phyloP scores from a whole-genome alignment of 2,113 vertebrate species.

The Hassar affinis region DNA sequence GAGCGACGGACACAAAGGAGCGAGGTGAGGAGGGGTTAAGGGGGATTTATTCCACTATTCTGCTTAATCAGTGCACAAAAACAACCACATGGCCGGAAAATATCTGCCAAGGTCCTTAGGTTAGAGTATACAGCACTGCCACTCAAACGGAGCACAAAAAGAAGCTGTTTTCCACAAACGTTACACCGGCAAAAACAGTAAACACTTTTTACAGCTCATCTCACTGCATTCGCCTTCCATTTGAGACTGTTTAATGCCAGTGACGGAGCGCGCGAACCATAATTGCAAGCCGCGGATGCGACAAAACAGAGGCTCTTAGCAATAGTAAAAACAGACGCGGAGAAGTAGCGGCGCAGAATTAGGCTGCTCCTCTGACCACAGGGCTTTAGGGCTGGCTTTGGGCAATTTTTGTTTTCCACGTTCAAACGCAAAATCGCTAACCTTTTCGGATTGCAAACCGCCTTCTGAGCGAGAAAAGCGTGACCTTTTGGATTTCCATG shows the following conservation, averaged over 20 bases:
- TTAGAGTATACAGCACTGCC: neutral
- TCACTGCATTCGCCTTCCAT: constrained; percentile 59
- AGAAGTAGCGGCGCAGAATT: constrained; percentile 1
- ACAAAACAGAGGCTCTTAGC: constrained; percentile 25
- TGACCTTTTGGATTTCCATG: neutral
- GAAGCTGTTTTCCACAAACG: constrained; percentile 22
- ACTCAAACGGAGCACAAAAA: constrained; percentile 23
- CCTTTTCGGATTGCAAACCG: neutral
- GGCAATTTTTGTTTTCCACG: constrained; percentile 4
- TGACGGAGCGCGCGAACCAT: constrained; percentile 67
- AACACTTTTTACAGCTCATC: constrained; percentile 67
- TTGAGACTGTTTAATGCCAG: constrained; percentile 61
- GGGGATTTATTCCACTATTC: neutral
- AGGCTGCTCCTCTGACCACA: neutral
- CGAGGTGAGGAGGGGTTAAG: neutral
- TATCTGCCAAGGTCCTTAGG: constrained; percentile 30
- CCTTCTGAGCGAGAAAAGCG: neutral
- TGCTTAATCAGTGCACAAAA: constrained; percentile 7
- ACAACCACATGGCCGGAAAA: constrained; percentile 14
- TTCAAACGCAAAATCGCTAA: constrained; percentile 10
- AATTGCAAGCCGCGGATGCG: constrained; percentile 65
- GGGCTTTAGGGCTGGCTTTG: neutral
- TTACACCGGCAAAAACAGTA: constrained; percentile 47
- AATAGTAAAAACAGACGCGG: constrained; percentile 28
- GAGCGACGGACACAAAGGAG: neutral